Conservation (phyloP, 2,888 invertebrate species). For the Tortrix viridana region DNA sequence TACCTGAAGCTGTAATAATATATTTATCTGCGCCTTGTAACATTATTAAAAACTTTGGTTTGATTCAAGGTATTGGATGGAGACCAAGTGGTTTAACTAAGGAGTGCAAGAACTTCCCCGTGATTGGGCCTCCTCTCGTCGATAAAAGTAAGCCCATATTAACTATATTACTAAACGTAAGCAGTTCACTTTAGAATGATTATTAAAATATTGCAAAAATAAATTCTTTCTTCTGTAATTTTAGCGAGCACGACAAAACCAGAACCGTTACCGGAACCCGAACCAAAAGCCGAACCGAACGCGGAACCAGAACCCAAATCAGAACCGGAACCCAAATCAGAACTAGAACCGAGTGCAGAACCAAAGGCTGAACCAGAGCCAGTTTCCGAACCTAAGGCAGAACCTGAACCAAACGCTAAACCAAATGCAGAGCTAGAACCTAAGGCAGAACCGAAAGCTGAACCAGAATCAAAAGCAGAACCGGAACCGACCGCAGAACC, state of each 20-base stretch:
- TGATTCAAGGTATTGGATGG: constrained; percentile 93
- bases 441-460: constrained; percentile 58
- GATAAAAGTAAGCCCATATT: constrained; percentile 58
- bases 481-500: constrained; percentile 67
- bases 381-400: constrained; percentile 56
- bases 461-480: constrained; percentile 57
- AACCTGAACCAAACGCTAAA: constrained; percentile 68
- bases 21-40: too few species aligned
- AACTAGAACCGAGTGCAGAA: constrained; percentile 56
- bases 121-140: constrained; percentile 68
- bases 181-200: neutral
- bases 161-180: neutral
- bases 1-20: too few species aligned
- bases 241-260: constrained; percentile 61
- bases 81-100: constrained; percentile 90
- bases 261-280: constrained; percentile 56
- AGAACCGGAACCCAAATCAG: constrained; percentile 50
- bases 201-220: neutral
- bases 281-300: constrained; percentile 65
- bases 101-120: constrained; percentile 92
- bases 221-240: constrained; percentile 4
- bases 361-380: constrained; percentile 58
- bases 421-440: constrained; percentile 62
- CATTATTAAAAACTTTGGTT: neutral
- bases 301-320: constrained; percentile 65